A percentile compares a stretch with the other conserved stretches of the same genome.
phyloP scores from a whole-genome alignment of 2,888 invertebrate species.

The Trichopoda pennipes region DNA sequence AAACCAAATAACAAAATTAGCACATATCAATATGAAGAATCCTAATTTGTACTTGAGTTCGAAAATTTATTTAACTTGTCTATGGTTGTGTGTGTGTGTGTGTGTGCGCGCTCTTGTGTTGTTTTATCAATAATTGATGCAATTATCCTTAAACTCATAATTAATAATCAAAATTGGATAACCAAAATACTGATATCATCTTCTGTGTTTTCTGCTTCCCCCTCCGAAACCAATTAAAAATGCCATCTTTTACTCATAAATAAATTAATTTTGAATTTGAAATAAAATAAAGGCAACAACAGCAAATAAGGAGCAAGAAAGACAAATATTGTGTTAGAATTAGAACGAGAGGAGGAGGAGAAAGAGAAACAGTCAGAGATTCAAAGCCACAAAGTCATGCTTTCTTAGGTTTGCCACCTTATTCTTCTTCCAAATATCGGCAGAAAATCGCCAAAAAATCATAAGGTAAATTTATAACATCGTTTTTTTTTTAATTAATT shows the following conservation, averaged over 20 bases:
- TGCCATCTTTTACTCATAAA: slow-evolving; percentile 50
- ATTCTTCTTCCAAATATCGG: no score
- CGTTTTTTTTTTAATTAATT: no score
- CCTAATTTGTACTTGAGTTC: neutral
- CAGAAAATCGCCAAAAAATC: no score
- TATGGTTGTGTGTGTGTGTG: neutral
- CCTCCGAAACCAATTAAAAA: slow-evolving; percentile 2
- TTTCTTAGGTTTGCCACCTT: no score
- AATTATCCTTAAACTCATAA: slow-evolving; percentile 63
- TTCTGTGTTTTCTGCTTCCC: neutral
- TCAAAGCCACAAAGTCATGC: neutral
- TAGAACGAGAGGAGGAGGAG: neutral
- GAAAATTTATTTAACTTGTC: no score
- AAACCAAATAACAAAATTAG: neutral
- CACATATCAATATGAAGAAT: slow-evolving; percentile 3
- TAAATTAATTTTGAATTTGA: slow-evolving; percentile 57
- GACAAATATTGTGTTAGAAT: no score
- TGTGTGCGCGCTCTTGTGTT: neutral
- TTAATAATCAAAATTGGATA: slow-evolving; percentile 55
- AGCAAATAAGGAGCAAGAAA: neutral
- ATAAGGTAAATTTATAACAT: no score
- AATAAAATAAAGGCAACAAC: slow-evolving; percentile 15
- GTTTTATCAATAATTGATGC: slow-evolving; percentile 54
- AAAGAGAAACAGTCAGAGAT: neutral
- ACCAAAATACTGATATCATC: slow-evolving; percentile 23